A percentile compares a stretch with the other conserved stretches of the same genome.
phyloP scores from a whole-genome alignment of 2,888 invertebrate genomes.

The Epinotia nisella region DNA sequence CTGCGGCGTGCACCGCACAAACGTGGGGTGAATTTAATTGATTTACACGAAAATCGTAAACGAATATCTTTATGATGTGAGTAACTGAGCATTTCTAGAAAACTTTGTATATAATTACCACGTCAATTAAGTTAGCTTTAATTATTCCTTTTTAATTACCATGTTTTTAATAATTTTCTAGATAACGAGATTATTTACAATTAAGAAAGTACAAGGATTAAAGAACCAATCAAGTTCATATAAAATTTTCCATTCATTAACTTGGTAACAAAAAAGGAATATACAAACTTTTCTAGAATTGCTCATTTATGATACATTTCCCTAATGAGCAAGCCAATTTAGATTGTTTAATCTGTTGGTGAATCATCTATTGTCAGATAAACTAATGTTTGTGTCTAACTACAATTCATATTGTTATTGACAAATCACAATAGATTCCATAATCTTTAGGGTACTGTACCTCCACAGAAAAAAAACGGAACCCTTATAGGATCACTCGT shows the following conservation, averaged over 20 bases:
- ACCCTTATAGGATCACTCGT: too few relatives aligned
- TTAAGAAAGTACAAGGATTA: too few relatives aligned
- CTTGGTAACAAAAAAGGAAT: too few relatives aligned
- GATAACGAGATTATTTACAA: too few relatives aligned
- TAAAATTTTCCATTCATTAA: too few relatives aligned
- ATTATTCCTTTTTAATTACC: too few relatives aligned
- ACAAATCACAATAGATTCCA: slow-evolving; percentile 3
- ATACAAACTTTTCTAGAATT: not conserved
- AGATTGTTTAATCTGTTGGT: slow-evolving; percentile 6
- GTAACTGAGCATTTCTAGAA: not conserved
- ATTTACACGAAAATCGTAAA: not conserved
- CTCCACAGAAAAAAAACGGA: too few relatives aligned
- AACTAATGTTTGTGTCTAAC: not conserved
- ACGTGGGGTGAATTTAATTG: slow-evolving; percentile 10
- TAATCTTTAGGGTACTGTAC: too few relatives aligned
- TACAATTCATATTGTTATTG: not conserved
- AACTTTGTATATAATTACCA: too few relatives aligned
- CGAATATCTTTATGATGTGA: not conserved
- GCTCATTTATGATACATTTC: slow-evolving; percentile 14
- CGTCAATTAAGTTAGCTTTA: too few relatives aligned
- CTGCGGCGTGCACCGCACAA: not conserved
- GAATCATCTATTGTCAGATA: slow-evolving; percentile 12
- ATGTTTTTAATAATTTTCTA: too few relatives aligned
- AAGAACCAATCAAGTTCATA: too few relatives aligned
- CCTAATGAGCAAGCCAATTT: slow-evolving; percentile 13